Evolutionary conservation across 2,797 vertebrate species (phyloP), one percentile per base, ranked within the genome.

Genomic region (Heterohyrax brucei): DNA sequence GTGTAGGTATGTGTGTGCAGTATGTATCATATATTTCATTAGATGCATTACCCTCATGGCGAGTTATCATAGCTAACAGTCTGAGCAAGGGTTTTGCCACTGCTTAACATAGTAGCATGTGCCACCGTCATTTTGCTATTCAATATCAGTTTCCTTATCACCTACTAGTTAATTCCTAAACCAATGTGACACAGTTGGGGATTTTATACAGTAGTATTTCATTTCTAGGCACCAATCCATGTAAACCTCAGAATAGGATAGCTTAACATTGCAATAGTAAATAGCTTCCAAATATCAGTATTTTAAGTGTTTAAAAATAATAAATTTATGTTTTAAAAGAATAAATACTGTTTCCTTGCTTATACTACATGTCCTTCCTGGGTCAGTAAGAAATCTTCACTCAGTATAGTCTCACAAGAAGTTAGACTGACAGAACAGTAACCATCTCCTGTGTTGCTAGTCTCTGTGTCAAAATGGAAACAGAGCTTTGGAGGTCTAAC

Each of bases 31-130:
- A 88, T 59, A 39, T 76, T 92, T 88, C 48, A 59, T 10, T 85
- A 56, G 2, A 56, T 46, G 8, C 84, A 93, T 33, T 66, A 26
- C 26, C 19, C 95, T 39, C 10, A 50, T 50, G 80, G 30, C 12
- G 79, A 93, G 16, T 84, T 79, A 79, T 30, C 61, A 50, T 16
- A 66, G 4, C 3, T 5, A 78, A 85, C 46, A 72, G 21, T 62
- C 88, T 93, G 75, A 53, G 8, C 44, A 94, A 95, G 90, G 77
- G 7, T 64, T 95, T 87, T 92, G 3, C 21, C 4, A 78, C 59
- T 89, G 6, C 3, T 14, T 75, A 82, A 33, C 18, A 90, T 10
- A 95, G 24, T 66, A 84, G 30, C 12, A 22, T 46, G 7, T 22
- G 86, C 92, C 68, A 82, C 39, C 14, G 2, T 70, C 12, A 50